Evolutionary conservation across 2,888 invertebrate genomes (phyloP).

Genomic region (Drosophila anceps): DNA sequence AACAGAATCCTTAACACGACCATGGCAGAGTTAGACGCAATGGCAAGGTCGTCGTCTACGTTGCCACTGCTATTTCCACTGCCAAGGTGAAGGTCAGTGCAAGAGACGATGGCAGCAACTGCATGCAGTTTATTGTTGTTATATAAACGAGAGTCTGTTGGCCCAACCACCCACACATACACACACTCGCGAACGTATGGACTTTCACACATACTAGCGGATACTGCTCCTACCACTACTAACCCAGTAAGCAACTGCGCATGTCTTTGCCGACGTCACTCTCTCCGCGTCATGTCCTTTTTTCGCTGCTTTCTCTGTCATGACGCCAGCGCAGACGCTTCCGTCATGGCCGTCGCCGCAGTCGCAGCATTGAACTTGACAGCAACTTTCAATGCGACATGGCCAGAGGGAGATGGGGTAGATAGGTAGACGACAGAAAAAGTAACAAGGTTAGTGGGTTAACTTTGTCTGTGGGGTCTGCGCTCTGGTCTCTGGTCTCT

Average conservation of each 20-base stretch:
- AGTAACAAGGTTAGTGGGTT: constrained; percentile 80
- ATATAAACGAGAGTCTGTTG: constrained; percentile 61
- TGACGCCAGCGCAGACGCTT: constrained; percentile 39
- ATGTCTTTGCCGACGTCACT: constrained; percentile 56
- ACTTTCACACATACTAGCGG: constrained; percentile 10
- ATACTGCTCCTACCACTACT: constrained; percentile 17
- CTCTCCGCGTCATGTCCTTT: constrained; percentile 57
- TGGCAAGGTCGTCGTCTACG: constrained; percentile 42
- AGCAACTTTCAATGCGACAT: constrained; percentile 57
- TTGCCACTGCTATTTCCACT: constrained; percentile 45
- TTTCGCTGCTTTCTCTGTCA: constrained; percentile 54
- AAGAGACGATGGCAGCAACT: constrained; percentile 35
- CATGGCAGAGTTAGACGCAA: constrained; percentile 15
- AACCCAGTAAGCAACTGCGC: constrained; percentile 68
- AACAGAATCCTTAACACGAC: constrained; percentile 24
- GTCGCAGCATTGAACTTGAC: constrained; percentile 71
- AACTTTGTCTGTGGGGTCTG: constrained; percentile 50
- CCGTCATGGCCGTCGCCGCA: constrained; percentile 47
- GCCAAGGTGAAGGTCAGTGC: constrained; percentile 79
- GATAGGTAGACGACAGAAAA: constrained; percentile 33
- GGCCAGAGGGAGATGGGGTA: constrained; percentile 1
- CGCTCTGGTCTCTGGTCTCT: constrained; percentile 19
- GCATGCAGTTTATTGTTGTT: constrained; percentile 71
- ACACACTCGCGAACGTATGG: background rate
- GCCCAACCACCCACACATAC: constrained; percentile 17